Evolutionary conservation across 1,140 invertebrate genomes (phyloP), one percentile per base, ranked within the genome.

Genomic region (Radopholus similis): DNA sequence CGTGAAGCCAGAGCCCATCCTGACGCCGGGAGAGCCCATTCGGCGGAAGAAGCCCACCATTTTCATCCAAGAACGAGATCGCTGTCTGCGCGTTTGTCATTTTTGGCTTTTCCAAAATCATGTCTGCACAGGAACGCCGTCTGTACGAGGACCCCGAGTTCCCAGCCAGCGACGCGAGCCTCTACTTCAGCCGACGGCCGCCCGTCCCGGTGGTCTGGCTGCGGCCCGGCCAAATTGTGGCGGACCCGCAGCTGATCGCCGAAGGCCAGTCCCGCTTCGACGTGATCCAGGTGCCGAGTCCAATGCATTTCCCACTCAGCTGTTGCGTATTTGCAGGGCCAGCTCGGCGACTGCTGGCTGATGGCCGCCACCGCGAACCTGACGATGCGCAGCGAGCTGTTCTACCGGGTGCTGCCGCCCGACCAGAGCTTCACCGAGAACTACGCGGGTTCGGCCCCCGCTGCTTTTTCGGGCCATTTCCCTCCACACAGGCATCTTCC

Each of bases 251-350:
- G 75, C 88, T 97, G 26, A 95, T 97, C 81, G 89, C 93, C 0
- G 92, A 93, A 77, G 95, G 94, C 1, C 95, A 90, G 81, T 91
- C 91, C 18, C 86, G 95, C 70, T 98, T 98, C 85, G 95, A 98
- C 86, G 91, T 97, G 0, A 91, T 94, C 73, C n/a, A n/a, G n/a
- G n/a, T n/a, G n/a, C n/a, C n/a, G n/a, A n/a, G n/a, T n/a, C n/a
- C n/a, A n/a, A n/a, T n/a, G n/a, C n/a, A n/a, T n/a, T n/a, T n/a
- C n/a, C n/a, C n/a, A n/a, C n/a, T n/a, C n/a, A n/a, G n/a, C n/a
- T n/a, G n/a, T n/a, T n/a, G n/a, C n/a, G n/a, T n/a, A n/a, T n/a
- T n/a, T 13, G 1, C 95, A 98, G 84, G 77, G 76, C 23, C 68
- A 77, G 62, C 66, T 78, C 1, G 77, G 94, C 57, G 94, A 98